Evolutionary conservation across 2,797 vertebrate genomes (phyloP).

Genomic region (Holocentrus rufus): DNA sequence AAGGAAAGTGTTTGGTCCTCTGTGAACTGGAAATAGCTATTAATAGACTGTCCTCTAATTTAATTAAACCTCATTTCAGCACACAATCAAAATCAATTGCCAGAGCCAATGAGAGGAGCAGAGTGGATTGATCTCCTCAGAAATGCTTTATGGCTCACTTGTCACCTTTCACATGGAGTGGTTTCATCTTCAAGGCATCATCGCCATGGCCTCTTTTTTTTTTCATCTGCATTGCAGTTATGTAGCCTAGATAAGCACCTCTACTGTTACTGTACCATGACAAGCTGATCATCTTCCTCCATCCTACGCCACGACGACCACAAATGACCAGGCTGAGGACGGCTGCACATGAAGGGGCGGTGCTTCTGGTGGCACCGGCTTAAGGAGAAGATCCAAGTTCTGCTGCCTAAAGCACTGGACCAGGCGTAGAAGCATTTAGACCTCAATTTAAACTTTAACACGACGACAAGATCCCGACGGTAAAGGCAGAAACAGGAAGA

Average conservation of each 20-base stretch:
- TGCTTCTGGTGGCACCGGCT: not conserved
- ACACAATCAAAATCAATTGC: slow-evolving; percentile 66
- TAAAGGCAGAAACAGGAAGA: not conserved
- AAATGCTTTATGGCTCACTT: slow-evolving; percentile 43
- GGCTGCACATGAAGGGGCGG: not conserved
- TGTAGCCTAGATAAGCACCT: slow-evolving; percentile 31
- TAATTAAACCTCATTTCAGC: slow-evolving; percentile 58
- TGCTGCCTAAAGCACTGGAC: not conserved
- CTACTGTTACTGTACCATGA: slow-evolving; percentile 46
- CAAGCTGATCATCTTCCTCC: slow-evolving; percentile 32
- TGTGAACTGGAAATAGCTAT: slow-evolving; percentile 47
- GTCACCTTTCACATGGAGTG: slow-evolving; percentile 6
- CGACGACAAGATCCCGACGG: not conserved
- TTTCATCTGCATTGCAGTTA: slow-evolving; percentile 45
- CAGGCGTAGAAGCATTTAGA: not conserved
- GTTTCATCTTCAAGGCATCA: slow-evolving; percentile 26
- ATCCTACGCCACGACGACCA: not conserved
- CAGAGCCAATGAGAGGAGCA: slow-evolving; percentile 36
- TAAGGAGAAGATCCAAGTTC: no score
- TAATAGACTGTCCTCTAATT: slow-evolving; percentile 58
- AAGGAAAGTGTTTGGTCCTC: slow-evolving; percentile 21
- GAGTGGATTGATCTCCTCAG: slow-evolving; percentile 42
- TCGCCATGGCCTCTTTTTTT: slow-evolving; percentile 30
- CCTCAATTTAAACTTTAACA: not conserved
- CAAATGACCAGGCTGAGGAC: slow-evolving; percentile 13